Evolutionary conservation across 2,113 vertebrate genomes (phyloP), one percentile per base, ranked within the genome.

Genomic region (Bothrops jararaca): DNA sequence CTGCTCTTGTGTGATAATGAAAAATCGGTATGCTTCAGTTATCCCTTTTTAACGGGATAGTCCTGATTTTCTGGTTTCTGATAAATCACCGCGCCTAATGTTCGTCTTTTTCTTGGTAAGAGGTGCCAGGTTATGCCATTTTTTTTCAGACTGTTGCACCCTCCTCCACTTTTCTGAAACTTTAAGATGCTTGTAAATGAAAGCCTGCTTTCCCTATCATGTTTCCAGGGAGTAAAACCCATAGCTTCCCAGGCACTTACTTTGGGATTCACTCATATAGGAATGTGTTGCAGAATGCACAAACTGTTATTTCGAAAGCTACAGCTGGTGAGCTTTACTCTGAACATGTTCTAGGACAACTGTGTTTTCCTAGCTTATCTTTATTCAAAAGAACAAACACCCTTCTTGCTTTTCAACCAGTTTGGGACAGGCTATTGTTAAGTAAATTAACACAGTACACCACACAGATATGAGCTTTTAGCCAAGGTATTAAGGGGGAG

Each of bases 1-100:
- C 42, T 89, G 74, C 42, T 95, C 29, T 91, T 90, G 91, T 96
- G 91, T 94, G 93, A 93, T 96, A 96, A 97, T 97, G 18, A 42
- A 60, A 53, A 20, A 88, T 23, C 20, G 23, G 26, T 58, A 20
- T n/a, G 11, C 69, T 57, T 22, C 53, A n/a, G 5, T 34, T 29
- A 22, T 34, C 56, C 48, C 60, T 89, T 11, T 92, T 86, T 26
- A 86, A 86, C 23, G 23, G 34, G 3, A 34, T 24, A 57, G 64
- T 34, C 42, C 26, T 64, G 42, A 24, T 87, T 58, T 92, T 88
- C 85, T 52, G 57, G 20, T 26, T 87, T 3, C 57, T 88, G 53
- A 53, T 34, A 87, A 87, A 45, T 42, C 34, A 29, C n/a, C 20
- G 8, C 45, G 42, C 29, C 42, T 11, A 34, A 34, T 23, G 26